Evolutionary conservation across 2,888 invertebrate species (phyloP).

Genomic region (Gari tellinella): DNA sequence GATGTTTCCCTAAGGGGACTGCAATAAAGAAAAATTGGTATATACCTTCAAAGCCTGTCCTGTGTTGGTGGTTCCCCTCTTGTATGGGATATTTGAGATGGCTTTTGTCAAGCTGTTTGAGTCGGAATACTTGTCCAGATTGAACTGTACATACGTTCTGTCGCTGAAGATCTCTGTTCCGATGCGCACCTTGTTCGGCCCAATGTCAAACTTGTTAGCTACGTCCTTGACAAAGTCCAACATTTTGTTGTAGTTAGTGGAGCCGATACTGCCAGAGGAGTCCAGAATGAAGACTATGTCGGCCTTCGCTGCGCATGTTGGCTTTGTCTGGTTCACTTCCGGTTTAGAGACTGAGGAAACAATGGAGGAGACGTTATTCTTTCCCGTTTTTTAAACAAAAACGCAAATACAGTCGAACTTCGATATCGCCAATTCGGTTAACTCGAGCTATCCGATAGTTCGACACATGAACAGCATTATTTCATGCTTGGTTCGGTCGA

Average conservation of each 20-base stretch:
- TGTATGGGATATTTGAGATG: conserved; percentile 73
- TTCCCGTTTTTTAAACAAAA: too few species aligned
- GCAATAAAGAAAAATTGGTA: too few species aligned
- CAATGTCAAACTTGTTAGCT: conserved; percentile 71
- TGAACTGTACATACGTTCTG: conserved; percentile 74
- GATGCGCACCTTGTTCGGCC: conserved; percentile 70
- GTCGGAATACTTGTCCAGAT: conserved; percentile 71
- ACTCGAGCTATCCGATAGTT: too few species aligned
- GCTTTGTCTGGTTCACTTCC: conserved; percentile 22
- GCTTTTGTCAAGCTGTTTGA: conserved; percentile 66
- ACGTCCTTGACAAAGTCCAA: conserved; percentile 73
- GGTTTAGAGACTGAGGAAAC: conserved; percentile 57
- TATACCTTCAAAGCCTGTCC: conserved; percentile 69
- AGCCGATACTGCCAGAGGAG: conserved; percentile 78
- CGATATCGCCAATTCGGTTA: too few species aligned
- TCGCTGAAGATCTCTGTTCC: conserved; percentile 73
- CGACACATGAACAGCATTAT: too few species aligned
- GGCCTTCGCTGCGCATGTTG: conserved; percentile 70
- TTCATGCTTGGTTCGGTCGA: too few species aligned
- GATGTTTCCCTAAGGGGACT: too few species aligned
- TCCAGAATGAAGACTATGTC: conserved; percentile 80
- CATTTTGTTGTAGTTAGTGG: conserved; percentile 73
- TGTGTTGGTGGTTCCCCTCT: conserved; percentile 78
- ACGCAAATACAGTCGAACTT: too few species aligned
- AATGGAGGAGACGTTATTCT: too few species aligned